Evolutionary conservation across 35 echinoderm and acorn worm species (phyloP), one percentile per base, ranked within the genome.

Genomic region (Heliocidaris erythrogramma): DNA sequence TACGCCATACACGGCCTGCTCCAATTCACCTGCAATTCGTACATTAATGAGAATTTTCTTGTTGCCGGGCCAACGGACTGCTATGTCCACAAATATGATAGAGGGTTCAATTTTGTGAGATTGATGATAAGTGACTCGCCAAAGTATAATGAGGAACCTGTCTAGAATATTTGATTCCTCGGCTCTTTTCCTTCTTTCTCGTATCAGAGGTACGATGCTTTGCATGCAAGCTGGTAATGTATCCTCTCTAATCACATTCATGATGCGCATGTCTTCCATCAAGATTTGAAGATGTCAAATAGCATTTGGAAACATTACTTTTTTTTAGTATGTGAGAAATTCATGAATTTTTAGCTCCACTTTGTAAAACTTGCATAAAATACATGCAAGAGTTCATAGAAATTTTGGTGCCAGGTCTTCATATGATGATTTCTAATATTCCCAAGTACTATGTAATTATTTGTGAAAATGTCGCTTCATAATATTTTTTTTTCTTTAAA

Each of bases 41-140:
- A 89, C 87, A 89, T 89, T 47, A 89, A 89, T 89, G 87, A 89
- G 87, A 89, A 89, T 47, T 89, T 89, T 32, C 87, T 24, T 48
- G 87, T 89, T 89, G 87, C 87, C 87, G 16, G 16, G 87, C 87
- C 87, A 89, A 89, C 87, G 14, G 47, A 48, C 87, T 89, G 87
- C 87, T 35, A 89, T 89, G 87, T 89, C 87, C 87, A 89, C 87
- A 89, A 89, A 89, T 89, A 47, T 89, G 87, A 48, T 89, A 78
- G 65, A 78, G 65, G 65, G 65, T 78, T 78, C 65, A n/a, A 78
- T 78, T 78, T 78, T 21, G 65, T n/a, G 65, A 78, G 65, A 78
- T 29, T 78, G 65, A 78, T 24, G 65, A 78, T 78, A 78, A 78
- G 65, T 78, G 65, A 78, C 65, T 78, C 27, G 65, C 21, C 65